phyloP scores from a whole-genome alignment of 1,140 invertebrate species.

The Chymomyza costata region DNA sequence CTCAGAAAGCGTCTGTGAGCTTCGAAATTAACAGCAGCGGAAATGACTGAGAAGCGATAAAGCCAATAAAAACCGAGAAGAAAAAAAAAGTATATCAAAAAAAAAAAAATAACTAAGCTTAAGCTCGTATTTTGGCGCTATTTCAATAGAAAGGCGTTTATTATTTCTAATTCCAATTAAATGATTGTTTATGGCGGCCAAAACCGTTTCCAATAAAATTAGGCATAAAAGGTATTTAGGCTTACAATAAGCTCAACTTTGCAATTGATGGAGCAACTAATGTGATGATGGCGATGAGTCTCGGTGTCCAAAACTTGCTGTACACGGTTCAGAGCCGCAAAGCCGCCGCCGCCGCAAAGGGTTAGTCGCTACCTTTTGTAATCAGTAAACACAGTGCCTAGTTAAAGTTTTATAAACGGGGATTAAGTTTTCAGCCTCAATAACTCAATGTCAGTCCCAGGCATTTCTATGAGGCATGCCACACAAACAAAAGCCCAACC shows the following conservation, averaged over 20 bases:
- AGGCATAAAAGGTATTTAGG: constrained; percentile 32
- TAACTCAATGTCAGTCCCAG: no score
- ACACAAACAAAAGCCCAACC: constrained; percentile 34
- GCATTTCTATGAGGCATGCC: no score
- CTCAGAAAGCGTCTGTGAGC: constrained; percentile 45
- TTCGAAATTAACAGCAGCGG: constrained; percentile 53
- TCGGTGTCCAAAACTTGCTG: constrained; percentile 62
- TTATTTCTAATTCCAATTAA: constrained; percentile 68
- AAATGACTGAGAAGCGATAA: constrained; percentile 69
- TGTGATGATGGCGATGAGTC: constrained; percentile 5
- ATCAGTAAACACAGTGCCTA: no score
- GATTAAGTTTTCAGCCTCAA: no score
- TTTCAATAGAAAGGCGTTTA: constrained; percentile 48
- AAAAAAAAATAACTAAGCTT: constrained; percentile 26
- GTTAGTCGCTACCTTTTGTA: no score
- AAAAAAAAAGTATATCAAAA: constrained; percentile 21
- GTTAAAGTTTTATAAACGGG: no score
- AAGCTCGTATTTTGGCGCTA: constrained; percentile 19
- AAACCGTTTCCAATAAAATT: constrained; percentile 17
- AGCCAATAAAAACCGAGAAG: constrained; percentile 50
- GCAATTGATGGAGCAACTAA: constrained; percentile 38
- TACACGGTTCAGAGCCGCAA: no score
- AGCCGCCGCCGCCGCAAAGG: no score
- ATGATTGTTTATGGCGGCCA: constrained; percentile 47
- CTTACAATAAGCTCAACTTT: constrained; percentile 14